Evolutionary conservation across 2,113 vertebrate genomes (phyloP), one percentile per base, ranked within the genome.

Genomic region (Nycticryphes semicollaris): DNA sequence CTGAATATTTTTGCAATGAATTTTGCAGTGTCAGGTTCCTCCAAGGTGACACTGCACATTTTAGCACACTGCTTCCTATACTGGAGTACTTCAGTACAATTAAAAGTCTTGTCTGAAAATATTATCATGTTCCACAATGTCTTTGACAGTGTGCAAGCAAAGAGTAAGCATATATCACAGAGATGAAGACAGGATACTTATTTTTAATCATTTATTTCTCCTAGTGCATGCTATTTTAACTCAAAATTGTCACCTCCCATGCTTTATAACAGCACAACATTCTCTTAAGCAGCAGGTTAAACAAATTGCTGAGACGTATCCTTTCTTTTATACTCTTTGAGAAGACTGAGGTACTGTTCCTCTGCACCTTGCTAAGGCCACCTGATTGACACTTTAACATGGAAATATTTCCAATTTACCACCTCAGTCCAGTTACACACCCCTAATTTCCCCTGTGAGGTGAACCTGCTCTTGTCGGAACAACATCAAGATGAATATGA

Each of bases 391-490:
- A 77, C 28, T 93, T 78, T 41, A 87, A 84, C 21, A 74, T 0
- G 4, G 43, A 53, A 93, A 60, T 84, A 77, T 62, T 92, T 91
- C 68, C 3, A 0, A 84, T 91, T 78, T 93, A 81, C 43, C 31
- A 53, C 57, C 41, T 93, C 57, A 76, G 89, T 69, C 53, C 73
- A 74, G 64, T 74, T 83, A 39, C 43, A 48, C 13, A 83, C 64
- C 85, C 23, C 41, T 73, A 39, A 93, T 86, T 84, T 91, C 43
- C 47, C 54, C n/a, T 48, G 47, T 60, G 76, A 92, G 41, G 73
- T 37, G 45, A 86, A 96, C 80, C 16, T 54, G 21, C 54, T 96
- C 84, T 87, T 89, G 12, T 22, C 96, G 93, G 85, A 96, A 93
- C 76, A 74, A 90, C 84, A 94, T 80, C 69, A 87, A 66, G 84